phyloP scores from a whole-genome alignment of 2,797 vertebrate genomes.

The Salmo trutta region DNA sequence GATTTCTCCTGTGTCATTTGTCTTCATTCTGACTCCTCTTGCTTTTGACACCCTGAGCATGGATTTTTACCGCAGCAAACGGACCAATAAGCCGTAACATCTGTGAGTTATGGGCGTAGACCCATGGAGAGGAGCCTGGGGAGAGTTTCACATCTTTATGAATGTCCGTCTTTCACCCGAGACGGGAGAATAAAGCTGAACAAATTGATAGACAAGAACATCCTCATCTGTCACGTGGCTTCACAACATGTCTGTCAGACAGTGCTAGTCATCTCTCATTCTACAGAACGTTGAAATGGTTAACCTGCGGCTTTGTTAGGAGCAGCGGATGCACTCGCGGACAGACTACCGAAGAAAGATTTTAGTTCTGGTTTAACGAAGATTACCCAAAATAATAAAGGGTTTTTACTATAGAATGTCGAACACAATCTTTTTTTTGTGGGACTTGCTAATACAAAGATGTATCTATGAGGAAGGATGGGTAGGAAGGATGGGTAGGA shows the following conservation, averaged over 20 bases:
- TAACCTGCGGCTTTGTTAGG: not conserved
- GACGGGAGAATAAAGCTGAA: not conserved
- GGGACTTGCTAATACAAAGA: not conserved
- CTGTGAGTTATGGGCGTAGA: conserved; percentile 9
- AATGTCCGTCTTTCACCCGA: conserved; percentile 27
- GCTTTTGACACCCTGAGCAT: conserved; percentile 3
- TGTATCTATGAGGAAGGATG: not conserved
- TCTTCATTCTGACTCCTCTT: not conserved
- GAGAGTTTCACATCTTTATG: conserved; percentile 26
- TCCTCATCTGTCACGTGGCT: not conserved
- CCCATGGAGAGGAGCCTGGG: conserved; percentile 4
- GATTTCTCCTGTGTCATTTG: conserved; percentile 6
- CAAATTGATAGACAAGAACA: not conserved
- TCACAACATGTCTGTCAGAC: not conserved
- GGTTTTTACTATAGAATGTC: not conserved
- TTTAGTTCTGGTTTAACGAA: too few relatives aligned
- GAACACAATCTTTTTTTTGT: not conserved
- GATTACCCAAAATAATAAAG: too few relatives aligned
- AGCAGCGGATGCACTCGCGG: not conserved
- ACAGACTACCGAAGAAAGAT: too few relatives aligned
- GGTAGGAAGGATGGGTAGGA: not conserved
- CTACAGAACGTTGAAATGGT: not conserved
- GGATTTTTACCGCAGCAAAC: conserved; percentile 13
- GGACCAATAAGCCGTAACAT: conserved; percentile 19
- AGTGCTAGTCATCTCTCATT: not conserved